Evolutionary conservation across 2,113 vertebrate species (phyloP).

Genomic region (Tautogolabrus adspersus): DNA sequence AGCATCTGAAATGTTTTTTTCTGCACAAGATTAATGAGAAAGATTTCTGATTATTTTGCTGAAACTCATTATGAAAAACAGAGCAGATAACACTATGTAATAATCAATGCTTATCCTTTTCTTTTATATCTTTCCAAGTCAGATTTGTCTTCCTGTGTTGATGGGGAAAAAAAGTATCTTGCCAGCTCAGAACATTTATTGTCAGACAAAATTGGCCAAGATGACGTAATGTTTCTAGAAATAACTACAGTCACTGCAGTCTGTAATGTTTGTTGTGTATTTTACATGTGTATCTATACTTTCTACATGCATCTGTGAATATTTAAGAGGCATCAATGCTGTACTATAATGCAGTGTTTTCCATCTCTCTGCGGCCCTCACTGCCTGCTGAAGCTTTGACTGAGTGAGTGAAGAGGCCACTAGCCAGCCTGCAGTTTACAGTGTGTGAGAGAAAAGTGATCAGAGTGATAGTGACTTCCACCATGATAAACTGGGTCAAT

Average conservation of each 20-base stretch:
- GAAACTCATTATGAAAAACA: neutral
- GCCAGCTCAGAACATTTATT: neutral
- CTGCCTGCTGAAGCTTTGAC: constrained; percentile 32
- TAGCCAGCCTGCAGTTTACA: constrained; percentile 65
- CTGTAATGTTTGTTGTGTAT: neutral
- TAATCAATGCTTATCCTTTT: neutral
- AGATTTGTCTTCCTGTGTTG: neutral
- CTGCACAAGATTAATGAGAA: constrained; percentile 1
- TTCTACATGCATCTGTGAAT: neutral
- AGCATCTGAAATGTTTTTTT: neutral
- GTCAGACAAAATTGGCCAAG: neutral
- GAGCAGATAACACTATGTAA: neutral
- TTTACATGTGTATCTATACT: neutral
- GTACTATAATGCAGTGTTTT: constrained; percentile 24
- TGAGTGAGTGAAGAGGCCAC: constrained; percentile 67
- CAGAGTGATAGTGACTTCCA: constrained; percentile 83
- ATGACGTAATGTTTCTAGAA: neutral
- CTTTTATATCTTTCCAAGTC: neutral
- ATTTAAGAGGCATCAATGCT: constrained; percentile 1
- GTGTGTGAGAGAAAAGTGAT: constrained; percentile 79
- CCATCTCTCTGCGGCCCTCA: constrained; percentile 23
- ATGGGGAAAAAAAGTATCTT: neutral
- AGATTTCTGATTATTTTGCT: constrained; percentile 1
- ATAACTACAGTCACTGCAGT: neutral
- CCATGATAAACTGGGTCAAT: constrained; percentile 86